These are phyloP conservation scores for Agrochola macilenta DNA, from an alignment of 2,888 invertebrate species.

Conservation along the genomic window DNA sequence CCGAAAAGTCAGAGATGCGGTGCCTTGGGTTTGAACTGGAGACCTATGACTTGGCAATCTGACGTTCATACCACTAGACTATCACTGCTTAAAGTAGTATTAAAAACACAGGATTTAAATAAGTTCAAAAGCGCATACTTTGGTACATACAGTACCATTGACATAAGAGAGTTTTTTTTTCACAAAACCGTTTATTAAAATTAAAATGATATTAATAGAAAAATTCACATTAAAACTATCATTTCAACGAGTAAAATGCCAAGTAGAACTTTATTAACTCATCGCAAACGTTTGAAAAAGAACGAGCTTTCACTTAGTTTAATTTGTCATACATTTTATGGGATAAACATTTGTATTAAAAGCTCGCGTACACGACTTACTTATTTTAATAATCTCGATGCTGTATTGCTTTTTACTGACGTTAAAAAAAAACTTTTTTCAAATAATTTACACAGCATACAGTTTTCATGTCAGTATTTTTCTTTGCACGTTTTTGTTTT, in stretches of 20 bases:
- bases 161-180: not conserved
- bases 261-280: not conserved
- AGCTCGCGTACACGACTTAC: not conserved
- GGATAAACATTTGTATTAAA: slow-evolving; percentile 15
- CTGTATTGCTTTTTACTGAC: not conserved
- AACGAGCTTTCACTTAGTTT: slow-evolving; percentile 44
- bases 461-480: not conserved
- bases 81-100: too few relatives aligned
- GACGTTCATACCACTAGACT: too few relatives aligned
- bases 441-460: not conserved
- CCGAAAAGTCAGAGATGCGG: too few relatives aligned
- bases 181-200: not conserved
- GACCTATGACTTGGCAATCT: too few relatives aligned
- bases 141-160: too few relatives aligned
- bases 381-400: not conserved
- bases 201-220: not conserved
- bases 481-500: not conserved
- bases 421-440: not conserved
- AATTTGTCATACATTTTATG: slow-evolving; percentile 52
- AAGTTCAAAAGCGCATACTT: too few relatives aligned
- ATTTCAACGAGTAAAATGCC: slow-evolving; percentile 3
- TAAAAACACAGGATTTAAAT: too few relatives aligned
- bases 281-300: slow-evolving; percentile 17
- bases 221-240: slow-evolving; percentile 17
- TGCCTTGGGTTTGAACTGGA: too few relatives aligned